Evolutionary conservation across 2,888 invertebrate species (phyloP).

Genomic region (Tortricodes alternella): DNA sequence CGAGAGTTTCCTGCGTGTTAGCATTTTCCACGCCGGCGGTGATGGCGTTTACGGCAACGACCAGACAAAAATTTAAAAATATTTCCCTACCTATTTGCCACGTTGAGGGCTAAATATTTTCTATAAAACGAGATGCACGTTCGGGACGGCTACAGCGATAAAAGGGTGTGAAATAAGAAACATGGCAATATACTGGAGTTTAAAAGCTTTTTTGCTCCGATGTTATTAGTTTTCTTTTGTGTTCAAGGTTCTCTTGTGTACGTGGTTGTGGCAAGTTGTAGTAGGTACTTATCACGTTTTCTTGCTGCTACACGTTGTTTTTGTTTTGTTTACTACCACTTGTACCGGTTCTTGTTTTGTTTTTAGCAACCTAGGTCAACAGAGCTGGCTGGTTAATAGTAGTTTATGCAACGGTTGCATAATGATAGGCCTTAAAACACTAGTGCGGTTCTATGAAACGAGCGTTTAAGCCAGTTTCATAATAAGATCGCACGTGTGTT

Average conservation of each 20-base stretch:
- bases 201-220: slow-evolving; percentile 2
- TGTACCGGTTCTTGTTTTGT: no score
- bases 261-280: neutral
- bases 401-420: no score
- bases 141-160: slow-evolving; percentile 30
- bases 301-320: no score
- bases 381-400: no score
- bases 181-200: slow-evolving; percentile 13
- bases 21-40: slow-evolving; percentile 9
- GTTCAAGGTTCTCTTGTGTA: neutral
- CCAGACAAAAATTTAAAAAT: slow-evolving; percentile 41
- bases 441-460: no score
- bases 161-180: slow-evolving; percentile 32
- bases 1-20: neutral
- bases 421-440: no score
- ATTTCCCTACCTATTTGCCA: slow-evolving; percentile 42
- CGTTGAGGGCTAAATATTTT: slow-evolving; percentile 21
- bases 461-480: no score
- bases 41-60: slow-evolving; percentile 31
- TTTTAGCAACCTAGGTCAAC: no score
- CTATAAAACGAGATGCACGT: slow-evolving; percentile 31
- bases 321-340: no score
- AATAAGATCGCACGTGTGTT: no score
- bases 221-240: slow-evolving; percentile 16
- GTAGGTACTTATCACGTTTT: neutral